Evolutionary conservation across 1,140 invertebrate genomes (phyloP), one percentile per base, ranked within the genome.

Genomic region (Phthorimaea operculella): DNA sequence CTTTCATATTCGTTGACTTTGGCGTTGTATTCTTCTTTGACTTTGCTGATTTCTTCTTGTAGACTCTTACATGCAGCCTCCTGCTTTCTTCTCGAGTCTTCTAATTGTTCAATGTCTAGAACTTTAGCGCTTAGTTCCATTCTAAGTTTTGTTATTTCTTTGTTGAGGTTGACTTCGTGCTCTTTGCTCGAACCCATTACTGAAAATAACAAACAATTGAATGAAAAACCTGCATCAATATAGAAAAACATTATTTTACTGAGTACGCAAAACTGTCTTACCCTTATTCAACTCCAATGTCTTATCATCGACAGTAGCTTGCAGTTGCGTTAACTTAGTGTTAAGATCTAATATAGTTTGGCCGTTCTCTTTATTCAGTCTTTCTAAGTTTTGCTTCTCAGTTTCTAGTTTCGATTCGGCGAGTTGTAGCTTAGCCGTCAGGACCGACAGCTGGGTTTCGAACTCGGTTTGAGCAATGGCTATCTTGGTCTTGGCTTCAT

Each of bases 121-220:
- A 84, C 68, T 80, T 87, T 88, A 49, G 84, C 77, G 68, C 87
- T 88, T 9, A 88, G 60, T 70, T 89, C 86, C 86, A 88, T 88
- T 81, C 87, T 87, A 12, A 88, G 63, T 74, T 87, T 87, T 10
- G 88, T 86, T 44, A 87, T 74, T 74, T 88, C 87, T 74, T 88
- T 88, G 57, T 85, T 85, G 21, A 86, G 68, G 60, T 70, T 78
- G 11, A 83, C 71, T 78, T 88, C 85, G 45, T 78, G 82, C 73
- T 82, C 84, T 66, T 85, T 86, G 60, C 69, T 81, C 14, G 68
- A 62, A 56, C 81, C 79, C 54, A 81, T 63, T 51, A 83, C 85
- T 87, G 63, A 57, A 84, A 72, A 51, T 28, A 44, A 50, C 18
- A 82, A 58, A 58, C 59, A 59, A 59, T 48, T n/a, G 45, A 50